A percentile compares a stretch with the other conserved stretches of the same genome.
Evolutionary conservation across 2,113 vertebrate species (phyloP).

Genomic region (Amphilophus citrinellus): DNA sequence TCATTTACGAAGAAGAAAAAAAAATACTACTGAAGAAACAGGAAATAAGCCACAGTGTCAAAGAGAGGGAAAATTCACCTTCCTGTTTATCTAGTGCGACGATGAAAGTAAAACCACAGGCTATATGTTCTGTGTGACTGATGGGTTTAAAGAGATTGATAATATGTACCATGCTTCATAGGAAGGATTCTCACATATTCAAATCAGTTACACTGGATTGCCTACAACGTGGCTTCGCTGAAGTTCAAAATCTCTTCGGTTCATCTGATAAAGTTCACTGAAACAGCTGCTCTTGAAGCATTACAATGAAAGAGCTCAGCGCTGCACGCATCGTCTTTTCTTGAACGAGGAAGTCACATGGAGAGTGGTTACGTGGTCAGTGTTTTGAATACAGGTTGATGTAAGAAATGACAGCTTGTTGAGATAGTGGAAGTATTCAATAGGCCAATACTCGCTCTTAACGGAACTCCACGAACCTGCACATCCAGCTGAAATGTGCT

Average conservation of each 20-base stretch:
- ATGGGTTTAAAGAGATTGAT: slow-evolving; percentile 27
- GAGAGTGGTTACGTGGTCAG: background rate
- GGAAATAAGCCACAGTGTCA: slow-evolving; percentile 83
- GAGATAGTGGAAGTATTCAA: background rate
- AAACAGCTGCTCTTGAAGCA: slow-evolving; percentile 27
- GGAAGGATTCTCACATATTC: slow-evolving; percentile 14
- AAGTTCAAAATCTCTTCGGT: slow-evolving; percentile 23
- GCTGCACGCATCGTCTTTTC: background rate
- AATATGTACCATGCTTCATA: background rate
- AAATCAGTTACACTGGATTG: slow-evolving; percentile 24
- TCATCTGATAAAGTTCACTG: slow-evolving; percentile 50
- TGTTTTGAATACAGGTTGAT: background rate
- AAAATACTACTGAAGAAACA: slow-evolving; percentile 84
- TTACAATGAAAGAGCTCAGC: background rate
- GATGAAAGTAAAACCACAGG: slow-evolving; percentile 76
- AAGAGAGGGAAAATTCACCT: slow-evolving; percentile 86
- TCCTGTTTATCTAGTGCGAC: slow-evolving; percentile 84
- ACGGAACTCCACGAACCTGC: background rate
- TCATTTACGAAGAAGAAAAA: slow-evolving; percentile 69
- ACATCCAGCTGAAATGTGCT: background rate
- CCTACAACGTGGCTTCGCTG: slow-evolving; percentile 21
- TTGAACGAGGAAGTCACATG: slow-evolving; percentile 15
- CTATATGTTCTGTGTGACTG: slow-evolving; percentile 32
- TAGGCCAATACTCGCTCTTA: background rate
- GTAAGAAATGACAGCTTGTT: background rate